These are phyloP conservation scores for Litocranius walleri DNA, from an alignment of 2,113 vertebrate genomes.

Conservation along the genomic window DNA sequence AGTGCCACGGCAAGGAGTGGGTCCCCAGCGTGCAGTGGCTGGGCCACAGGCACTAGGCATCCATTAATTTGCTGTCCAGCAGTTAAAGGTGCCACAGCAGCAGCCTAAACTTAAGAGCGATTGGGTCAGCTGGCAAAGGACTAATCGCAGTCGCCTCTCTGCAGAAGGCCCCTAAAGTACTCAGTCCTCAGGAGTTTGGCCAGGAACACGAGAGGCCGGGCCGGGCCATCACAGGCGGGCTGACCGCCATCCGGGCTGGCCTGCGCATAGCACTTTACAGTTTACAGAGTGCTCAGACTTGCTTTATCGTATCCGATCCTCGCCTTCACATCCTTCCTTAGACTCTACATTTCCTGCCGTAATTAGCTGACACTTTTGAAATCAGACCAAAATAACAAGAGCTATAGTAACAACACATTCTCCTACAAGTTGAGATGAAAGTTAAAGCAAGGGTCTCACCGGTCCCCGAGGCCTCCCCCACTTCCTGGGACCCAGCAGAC, in stretches of 20 bases:
- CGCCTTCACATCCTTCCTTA: not conserved
- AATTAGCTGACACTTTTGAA: not conserved
- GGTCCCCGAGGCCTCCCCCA: not conserved
- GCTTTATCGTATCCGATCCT: rapidly evolving
- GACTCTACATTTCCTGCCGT: not conserved
- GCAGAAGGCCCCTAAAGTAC: rapidly evolving
- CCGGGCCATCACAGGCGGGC: not conserved
- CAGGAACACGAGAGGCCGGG: not conserved
- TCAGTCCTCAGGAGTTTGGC: not conserved
- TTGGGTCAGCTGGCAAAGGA: rapidly evolving
- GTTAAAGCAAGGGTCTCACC: rapidly evolving
- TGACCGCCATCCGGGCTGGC: not conserved
- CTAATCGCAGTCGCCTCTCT: not conserved
- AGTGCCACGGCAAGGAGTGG: rapidly evolving
- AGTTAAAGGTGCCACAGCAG: rapidly evolving
- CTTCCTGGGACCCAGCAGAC: not conserved
- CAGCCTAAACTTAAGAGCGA: not conserved
- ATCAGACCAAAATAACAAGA: not conserved
- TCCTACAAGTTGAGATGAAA: not conserved
- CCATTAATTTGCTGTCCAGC: rapidly evolving
- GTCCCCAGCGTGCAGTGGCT: not conserved
- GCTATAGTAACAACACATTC: not conserved
- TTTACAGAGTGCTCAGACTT: not conserved
- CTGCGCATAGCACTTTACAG: rapidly evolving
- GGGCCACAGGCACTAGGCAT: too few species aligned